These are phyloP conservation scores for Acanthopleura granulata DNA, from an alignment of 2,888 invertebrate species.

Conservation along the genomic window DNA sequence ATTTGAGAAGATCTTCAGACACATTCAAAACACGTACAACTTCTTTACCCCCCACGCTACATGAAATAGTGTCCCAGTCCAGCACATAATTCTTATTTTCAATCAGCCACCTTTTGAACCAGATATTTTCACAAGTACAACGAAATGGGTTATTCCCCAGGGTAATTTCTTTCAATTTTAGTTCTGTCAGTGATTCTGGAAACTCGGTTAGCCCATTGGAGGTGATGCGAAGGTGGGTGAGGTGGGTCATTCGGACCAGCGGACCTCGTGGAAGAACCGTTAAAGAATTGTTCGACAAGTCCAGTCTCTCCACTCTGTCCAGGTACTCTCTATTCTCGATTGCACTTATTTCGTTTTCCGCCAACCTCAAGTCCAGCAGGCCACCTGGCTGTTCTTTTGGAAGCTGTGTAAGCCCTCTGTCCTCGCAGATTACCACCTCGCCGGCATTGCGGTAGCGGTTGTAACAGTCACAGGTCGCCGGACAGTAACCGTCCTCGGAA, in stretches of 20 bases:
- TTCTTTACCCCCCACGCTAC: background rate
- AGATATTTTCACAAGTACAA: constrained; percentile 5
- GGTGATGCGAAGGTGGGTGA: background rate
- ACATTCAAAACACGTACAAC: background rate
- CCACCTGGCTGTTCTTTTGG: background rate
- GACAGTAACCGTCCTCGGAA: background rate
- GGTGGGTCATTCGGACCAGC: background rate
- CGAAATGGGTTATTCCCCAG: background rate
- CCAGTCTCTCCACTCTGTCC: background rate
- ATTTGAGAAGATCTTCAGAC: background rate
- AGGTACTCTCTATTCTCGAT: background rate
- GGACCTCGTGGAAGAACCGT: background rate
- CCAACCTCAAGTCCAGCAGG: background rate
- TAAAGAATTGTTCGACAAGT: background rate
- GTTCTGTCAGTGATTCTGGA: background rate
- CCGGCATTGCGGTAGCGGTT: background rate
- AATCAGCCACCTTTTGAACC: background rate
- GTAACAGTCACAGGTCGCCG: background rate
- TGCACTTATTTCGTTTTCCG: background rate
- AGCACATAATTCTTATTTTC: background rate
- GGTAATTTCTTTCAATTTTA: background rate
- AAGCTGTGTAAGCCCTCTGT: background rate
- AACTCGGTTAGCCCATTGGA: background rate
- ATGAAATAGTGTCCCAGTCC: background rate
- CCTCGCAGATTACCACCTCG: background rate